Percentiles rank a stretch among this genome's conserved stretches.
Evolutionary conservation across 2,888 invertebrate species (phyloP).

Genomic region (Meandrusa payeni): DNA sequence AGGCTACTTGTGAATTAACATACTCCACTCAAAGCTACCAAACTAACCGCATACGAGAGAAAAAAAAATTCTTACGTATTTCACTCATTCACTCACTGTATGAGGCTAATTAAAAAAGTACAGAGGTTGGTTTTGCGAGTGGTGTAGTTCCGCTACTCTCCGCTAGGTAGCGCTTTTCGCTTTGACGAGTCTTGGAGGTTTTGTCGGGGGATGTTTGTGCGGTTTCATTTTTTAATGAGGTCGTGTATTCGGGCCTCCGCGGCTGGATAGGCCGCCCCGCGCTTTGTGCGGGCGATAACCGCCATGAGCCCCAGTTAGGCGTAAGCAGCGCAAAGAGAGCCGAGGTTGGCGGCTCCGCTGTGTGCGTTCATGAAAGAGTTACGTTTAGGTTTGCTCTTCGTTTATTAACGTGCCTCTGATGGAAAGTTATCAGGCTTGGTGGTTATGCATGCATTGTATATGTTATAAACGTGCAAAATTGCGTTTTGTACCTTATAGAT

Average conservation of each 20-base stretch:
- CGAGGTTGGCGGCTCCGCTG: conserved; percentile 30
- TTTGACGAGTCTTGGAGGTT: conserved; percentile 62
- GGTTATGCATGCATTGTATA: conserved; percentile 28
- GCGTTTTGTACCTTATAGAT: too few relatives aligned
- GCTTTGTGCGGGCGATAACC: conserved; percentile 51
- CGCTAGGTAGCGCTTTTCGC: conserved; percentile 69
- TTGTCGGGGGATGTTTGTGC: conserved; percentile 59
- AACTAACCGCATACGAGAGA: conserved; percentile 68
- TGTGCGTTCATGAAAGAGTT: conserved; percentile 65
- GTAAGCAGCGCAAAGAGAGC: conserved; percentile 50
- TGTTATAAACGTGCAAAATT: neutral
- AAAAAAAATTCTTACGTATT: conserved; percentile 69
- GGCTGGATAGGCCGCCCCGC: conserved; percentile 50
- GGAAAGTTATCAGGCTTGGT: conserved; percentile 43
- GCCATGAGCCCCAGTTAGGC: conserved; percentile 38
- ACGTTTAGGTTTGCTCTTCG: conserved; percentile 55
- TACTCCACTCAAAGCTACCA: conserved; percentile 75
- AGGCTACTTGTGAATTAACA: conserved; percentile 72
- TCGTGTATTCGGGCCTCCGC: conserved; percentile 63
- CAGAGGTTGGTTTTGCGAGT: conserved; percentile 72
- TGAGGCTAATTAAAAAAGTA: conserved; percentile 79
- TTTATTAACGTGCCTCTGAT: conserved; percentile 53
- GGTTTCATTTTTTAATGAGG: conserved; percentile 78
- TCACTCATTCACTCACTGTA: conserved; percentile 73
- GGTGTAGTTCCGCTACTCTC: conserved; percentile 76